Percentiles rank a stretch among this genome's conserved stretches.
Conservation (phyloP, 2,113 vertebrate species). For the Aix galericulata region DNA sequence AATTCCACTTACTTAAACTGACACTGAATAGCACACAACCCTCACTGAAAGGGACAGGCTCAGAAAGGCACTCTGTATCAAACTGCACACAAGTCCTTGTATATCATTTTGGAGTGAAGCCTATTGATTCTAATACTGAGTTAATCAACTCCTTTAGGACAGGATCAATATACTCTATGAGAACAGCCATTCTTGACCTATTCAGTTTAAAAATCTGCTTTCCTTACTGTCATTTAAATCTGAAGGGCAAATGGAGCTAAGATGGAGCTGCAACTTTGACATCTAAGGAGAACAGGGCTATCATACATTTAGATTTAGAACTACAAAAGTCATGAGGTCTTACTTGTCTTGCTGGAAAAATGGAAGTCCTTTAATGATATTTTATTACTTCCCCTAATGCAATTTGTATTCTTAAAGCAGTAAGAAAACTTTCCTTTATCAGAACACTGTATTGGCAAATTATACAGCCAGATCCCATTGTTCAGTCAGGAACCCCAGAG, state of each 20-base stretch:
- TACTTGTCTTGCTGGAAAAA: background rate
- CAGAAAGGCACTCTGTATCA: constrained; percentile 58
- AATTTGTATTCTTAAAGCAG: constrained; percentile 20
- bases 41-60: background rate
- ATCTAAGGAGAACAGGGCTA: constrained; percentile 21
- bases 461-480: background rate
- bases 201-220: constrained; percentile 7
- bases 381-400: background rate
- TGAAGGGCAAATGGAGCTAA: background rate
- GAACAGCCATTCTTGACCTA: constrained; percentile 31
- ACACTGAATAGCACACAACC: background rate
- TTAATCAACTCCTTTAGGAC: background rate
- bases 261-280: constrained; percentile 14
- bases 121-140: background rate
- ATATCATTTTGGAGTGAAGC: background rate
- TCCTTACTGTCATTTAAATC: background rate
- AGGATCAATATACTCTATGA: background rate
- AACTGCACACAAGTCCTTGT: background rate
- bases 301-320: background rate
- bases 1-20: constrained; percentile 2
- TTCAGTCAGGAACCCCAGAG: background rate
- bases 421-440: constrained; percentile 19
- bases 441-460: constrained; percentile 12
- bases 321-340: background rate
- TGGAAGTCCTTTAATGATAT: background rate